A percentile compares a stretch with the other conserved stretches of the same genome.
These are phyloP conservation scores for Mythimna vitellina DNA, from an alignment of 2,888 invertebrate genomes.

Conservation along the genomic window DNA sequence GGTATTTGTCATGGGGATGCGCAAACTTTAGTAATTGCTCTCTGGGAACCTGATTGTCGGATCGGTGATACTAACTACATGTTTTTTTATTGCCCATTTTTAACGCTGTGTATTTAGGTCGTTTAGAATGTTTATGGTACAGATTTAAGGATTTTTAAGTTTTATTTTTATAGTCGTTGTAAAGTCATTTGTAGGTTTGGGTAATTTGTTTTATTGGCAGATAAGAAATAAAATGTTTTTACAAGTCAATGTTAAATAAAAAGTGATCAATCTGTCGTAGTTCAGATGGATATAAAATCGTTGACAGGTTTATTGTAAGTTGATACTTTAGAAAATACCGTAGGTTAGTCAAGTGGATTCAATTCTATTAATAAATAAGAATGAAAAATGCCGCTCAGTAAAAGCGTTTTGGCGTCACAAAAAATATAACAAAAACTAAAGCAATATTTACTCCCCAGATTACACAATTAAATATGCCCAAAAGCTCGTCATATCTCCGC, in stretches of 20 bases:
- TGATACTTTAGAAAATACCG: background rate
- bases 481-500: constrained; percentile 56
- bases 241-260: constrained; percentile 1
- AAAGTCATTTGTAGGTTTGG: constrained; percentile 27
- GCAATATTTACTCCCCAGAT: constrained; percentile 50
- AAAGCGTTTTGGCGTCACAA: background rate
- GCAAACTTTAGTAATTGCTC: constrained; percentile 87
- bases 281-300: background rate
- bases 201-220: constrained; percentile 27
- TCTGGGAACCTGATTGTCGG: constrained; percentile 75
- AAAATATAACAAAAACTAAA: constrained; percentile 39
- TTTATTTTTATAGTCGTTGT: constrained; percentile 27
- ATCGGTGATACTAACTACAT: constrained; percentile 56
- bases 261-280: constrained; percentile 17
- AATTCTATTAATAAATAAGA: background rate
- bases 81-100: constrained; percentile 46
- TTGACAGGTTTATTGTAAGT: constrained; percentile 17
- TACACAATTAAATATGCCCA: constrained; percentile 54
- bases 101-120: constrained; percentile 37
- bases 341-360: no score
- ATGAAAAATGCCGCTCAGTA: background rate
- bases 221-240: constrained; percentile 10
- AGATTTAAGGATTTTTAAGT: constrained; percentile 16
- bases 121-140: constrained; percentile 23
- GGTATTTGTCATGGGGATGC: constrained; percentile 85